phyloP scores from a whole-genome alignment of 1,140 invertebrate genomes.

The Ridgeia piscesae region DNA sequence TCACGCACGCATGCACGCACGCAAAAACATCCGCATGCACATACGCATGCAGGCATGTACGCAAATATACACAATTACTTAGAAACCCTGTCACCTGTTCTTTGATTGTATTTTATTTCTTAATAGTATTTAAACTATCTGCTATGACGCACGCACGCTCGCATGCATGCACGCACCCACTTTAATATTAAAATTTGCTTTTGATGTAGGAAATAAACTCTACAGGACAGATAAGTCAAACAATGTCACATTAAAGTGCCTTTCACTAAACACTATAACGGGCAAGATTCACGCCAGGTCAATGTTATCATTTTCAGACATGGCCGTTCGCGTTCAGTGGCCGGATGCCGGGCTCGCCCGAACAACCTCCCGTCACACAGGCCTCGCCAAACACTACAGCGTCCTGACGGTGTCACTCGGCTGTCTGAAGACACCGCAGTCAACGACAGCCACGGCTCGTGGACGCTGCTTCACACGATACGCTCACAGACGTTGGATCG shows the following conservation, averaged over 20 bases:
- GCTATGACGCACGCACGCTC: too few relatives aligned
- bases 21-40: too few relatives aligned
- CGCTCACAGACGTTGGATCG: neutral
- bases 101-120: too few relatives aligned
- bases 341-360: neutral
- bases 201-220: neutral
- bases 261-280: neutral
- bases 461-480: neutral
- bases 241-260: neutral
- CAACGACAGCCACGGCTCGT: neutral
- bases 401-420: neutral
- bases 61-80: too few relatives aligned
- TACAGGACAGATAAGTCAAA: neutral
- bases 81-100: too few relatives aligned
- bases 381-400: neutral
- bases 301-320: neutral
- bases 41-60: too few relatives aligned
- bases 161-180: too few relatives aligned
- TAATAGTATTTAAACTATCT: too few relatives aligned
- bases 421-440: neutral
- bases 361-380: neutral
- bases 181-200: too few relatives aligned
- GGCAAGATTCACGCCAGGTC: neutral
- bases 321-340: neutral
- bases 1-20: too few relatives aligned